Base-by-base conservation (phyloP, 2,113 vertebrate species). In the Odocoileus virginianus region DNA sequence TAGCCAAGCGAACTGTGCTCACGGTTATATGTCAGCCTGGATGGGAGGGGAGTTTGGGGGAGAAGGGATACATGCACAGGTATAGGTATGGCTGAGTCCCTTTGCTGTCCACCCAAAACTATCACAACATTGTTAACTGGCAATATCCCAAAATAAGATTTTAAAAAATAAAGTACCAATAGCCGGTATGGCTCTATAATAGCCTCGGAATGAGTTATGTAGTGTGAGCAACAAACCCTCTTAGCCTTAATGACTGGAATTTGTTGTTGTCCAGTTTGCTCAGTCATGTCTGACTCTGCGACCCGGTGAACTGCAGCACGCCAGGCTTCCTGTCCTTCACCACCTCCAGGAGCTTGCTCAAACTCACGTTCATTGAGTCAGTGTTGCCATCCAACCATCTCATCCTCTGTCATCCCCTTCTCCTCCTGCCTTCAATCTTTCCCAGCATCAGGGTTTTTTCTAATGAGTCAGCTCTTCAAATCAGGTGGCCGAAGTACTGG, bases 201-300 rank as follows among this genome's bases (percentile, higher is more conserved):
- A 96, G n/a, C 45, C 67, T 94, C 54, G 15, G 33, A 92, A 87
- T 97, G 60, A 92, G n/a, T 89, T 97, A 58, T n/a, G 58, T 47
- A 89, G 25, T 40, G 6, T 87, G 50, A 82, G 40, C 40, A 96
- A 87, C 13, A 93, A 97, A 91, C 23, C 27, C 10, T 76, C 17
- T 86, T 61, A 94, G 33, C 33, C 78, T 91, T 52, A 88, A 55
- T 87, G 61, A 40, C 0, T 23, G 36, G 8, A 15, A 30, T 81
- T 50, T 74, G 9, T 36, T 40, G 7, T 67, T 36, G n/a, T 71
- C 23, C 64, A 36, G n/a, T 36, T 36, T 12, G 64, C 64, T 36
- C 19, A 21, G 64, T 71, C n/a, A 71, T 36, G 64, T 36, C n/a
- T 23, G n/a, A 71, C 19, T 36, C 64, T 36, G n/a, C 0, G 1